Percentiles rank a stretch among this genome's conserved stretches.
phyloP scores from a whole-genome alignment of 2,797 vertebrate species.

The Falco concolor region DNA sequence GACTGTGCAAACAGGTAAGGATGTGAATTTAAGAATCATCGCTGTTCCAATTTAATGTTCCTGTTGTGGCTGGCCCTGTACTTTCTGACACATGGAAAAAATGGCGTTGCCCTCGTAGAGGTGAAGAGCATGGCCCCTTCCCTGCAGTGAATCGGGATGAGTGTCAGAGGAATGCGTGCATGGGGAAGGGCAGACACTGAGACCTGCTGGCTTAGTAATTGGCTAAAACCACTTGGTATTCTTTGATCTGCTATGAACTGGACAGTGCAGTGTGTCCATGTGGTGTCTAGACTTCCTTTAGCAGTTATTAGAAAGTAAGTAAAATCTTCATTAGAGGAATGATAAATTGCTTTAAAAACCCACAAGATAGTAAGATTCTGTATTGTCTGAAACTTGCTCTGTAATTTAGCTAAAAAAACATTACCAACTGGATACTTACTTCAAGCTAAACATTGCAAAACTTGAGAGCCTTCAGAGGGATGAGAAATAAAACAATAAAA shows the following conservation, averaged over 20 bases:
- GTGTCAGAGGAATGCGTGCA: not conserved
- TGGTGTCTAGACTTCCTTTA: not conserved
- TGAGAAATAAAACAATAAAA: not conserved
- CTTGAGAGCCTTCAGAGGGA: not conserved
- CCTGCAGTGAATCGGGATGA: not conserved
- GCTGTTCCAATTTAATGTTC: not conserved
- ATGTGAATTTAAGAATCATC: not conserved
- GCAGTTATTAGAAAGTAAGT: not conserved
- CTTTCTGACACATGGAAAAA: not conserved
- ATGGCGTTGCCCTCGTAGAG: not conserved
- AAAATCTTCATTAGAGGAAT: not conserved
- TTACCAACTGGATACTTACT: not conserved
- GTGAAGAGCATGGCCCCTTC: not conserved
- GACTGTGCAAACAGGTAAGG: constrained; percentile 93
- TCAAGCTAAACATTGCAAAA: not conserved
- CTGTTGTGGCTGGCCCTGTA: not conserved
- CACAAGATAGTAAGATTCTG: not conserved
- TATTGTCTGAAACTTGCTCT: not conserved
- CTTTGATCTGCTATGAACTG: not conserved
- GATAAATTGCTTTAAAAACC: not conserved
- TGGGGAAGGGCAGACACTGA: not conserved
- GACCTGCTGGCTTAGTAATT: not conserved
- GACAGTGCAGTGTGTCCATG: not conserved
- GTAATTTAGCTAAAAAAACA: not conserved
- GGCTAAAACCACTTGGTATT: not conserved